Percentiles rank a stretch among this genome's conserved stretches.
Evolutionary conservation across 2,113 vertebrate species (phyloP).

Genomic region (Mus spicilegus): DNA sequence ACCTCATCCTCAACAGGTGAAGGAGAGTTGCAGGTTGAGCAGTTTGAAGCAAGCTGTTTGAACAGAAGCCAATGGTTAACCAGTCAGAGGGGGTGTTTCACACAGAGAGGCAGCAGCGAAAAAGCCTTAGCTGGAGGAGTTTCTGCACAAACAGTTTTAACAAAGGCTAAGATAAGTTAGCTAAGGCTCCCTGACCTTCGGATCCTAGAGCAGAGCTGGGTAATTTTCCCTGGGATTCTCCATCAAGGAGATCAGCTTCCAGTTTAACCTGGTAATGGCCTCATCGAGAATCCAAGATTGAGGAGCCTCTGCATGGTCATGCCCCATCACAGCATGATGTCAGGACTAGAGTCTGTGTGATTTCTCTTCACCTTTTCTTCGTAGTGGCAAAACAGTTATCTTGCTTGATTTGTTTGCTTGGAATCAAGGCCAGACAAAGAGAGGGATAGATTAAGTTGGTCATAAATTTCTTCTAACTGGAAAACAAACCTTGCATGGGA

Average conservation of each 20-base stretch:
- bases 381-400: background rate
- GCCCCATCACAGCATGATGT: background rate
- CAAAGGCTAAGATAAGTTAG: background rate
- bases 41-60: background rate
- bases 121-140: background rate
- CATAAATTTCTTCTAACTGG: conserved; percentile 34
- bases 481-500: conserved; percentile 20
- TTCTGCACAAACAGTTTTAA: background rate
- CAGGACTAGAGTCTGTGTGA: background rate
- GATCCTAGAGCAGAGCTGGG: background rate
- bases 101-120: background rate
- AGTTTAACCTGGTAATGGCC: background rate
- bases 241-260: background rate
- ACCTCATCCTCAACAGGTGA: background rate
- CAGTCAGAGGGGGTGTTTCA: background rate
- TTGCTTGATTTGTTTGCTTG: conserved; percentile 2
- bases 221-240: background rate
- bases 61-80: background rate
- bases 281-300: background rate
- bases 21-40: background rate
- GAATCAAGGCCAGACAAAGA: conserved; percentile 25
- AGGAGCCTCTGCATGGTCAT: background rate
- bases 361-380: conserved; percentile 47
- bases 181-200: background rate
- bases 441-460: background rate